Base-by-base conservation (phyloP, 2,113 vertebrate species). In the Microcebus murinus region DNA sequence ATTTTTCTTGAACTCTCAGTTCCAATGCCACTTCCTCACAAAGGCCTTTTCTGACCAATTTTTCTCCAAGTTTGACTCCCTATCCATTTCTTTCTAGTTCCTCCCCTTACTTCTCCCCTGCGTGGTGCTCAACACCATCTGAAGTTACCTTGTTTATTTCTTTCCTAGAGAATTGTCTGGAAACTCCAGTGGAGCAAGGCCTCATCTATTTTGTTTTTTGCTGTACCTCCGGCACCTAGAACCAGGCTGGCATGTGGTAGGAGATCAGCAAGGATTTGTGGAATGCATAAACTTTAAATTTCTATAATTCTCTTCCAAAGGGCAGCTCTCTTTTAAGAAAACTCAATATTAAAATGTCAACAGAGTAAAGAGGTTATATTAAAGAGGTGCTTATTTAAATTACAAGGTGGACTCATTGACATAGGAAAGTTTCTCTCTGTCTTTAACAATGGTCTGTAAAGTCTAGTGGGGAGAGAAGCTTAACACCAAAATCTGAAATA, bases 321-420 rank as follows among this genome's bases (percentile, higher is more conserved):
- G 73, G 27, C 36, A 80, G 90, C 36, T 80, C 85, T 95, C 71
- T 89, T 89, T 84, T 85, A 79, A 59, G 63, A 85, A 92, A 92
- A 84, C 18, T 52, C 79, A 73, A 92, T 93, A 92, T 83, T 91
- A 77, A 94, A 87, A 82, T 95, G 84, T 79, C 92, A 84, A 12
- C 61, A 9, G 12, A 70, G 77, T 55, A 84, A 89, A 89, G 36
- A 77, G 45, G 63, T 52, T 52, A 9, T 27, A 80, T 77, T 92
- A 55, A 92, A 85, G 85, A 89, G 55, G 39, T 84, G 71, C 84
- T 89, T 65, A 63, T 57, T 94, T 68, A 95, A 88, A 94, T 92
- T 57, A 48, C 79, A 92, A 89, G 70, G 55, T 73, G 25, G 8
- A 48, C 10, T 20, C 84, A 25, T 23, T 57, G 70, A 79, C 18